These are phyloP conservation scores for Melangyna quadrimaculata DNA, from an alignment of 2,888 invertebrate genomes.

Conservation along the genomic window DNA sequence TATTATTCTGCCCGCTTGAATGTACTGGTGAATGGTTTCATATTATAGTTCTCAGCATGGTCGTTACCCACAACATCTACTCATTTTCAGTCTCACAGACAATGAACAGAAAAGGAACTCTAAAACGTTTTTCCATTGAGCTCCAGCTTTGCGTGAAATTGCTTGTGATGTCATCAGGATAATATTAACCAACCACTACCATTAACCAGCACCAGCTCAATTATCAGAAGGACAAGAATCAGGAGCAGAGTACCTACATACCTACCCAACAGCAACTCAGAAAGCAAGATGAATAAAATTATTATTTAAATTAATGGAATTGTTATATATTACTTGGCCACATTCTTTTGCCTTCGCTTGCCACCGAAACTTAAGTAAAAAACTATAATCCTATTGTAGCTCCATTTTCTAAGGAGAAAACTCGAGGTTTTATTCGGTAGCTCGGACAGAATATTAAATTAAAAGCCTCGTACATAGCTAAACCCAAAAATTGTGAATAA, in stretches of 20 bases:
- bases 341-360: not conserved
- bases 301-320: conserved; percentile 67
- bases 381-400: not conserved
- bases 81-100: conserved; percentile 47
- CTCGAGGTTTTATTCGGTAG: conserved; percentile 3
- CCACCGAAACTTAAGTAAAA: not conserved
- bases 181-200: conserved; percentile 23
- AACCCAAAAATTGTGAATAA: conserved; percentile 58
- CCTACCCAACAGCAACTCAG: not conserved
- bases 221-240: not conserved
- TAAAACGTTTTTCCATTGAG: conserved; percentile 66
- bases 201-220: not conserved
- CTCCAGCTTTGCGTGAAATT: conserved; percentile 68
- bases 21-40: conserved; percentile 50
- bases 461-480: conserved; percentile 31
- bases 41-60: conserved; percentile 39
- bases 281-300: conserved; percentile 60
- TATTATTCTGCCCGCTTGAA: conserved; percentile 55
- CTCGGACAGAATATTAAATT: conserved; percentile 62
- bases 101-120: conserved; percentile 62
- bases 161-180: conserved; percentile 63
- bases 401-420: not conserved
- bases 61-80: conserved; percentile 46
- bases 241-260: not conserved
- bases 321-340: conserved; percentile 54